phyloP scores from a whole-genome alignment of 2,888 invertebrate species.

The Nyleta sp. region DNA sequence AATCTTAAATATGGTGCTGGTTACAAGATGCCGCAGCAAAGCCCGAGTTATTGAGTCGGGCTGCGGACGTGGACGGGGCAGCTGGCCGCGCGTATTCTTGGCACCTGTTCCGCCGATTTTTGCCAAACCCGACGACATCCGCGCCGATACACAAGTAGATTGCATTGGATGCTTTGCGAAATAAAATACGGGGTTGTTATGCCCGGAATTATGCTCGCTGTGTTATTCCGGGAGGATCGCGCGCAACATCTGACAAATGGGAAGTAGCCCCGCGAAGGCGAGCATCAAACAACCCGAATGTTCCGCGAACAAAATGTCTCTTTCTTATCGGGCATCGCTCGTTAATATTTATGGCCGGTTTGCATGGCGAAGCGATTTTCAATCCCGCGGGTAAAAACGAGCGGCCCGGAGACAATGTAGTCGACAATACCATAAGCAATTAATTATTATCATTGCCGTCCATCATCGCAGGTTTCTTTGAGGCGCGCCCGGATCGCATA shows the following conservation, averaged over 20 bases:
- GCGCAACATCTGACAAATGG: conserved; percentile 58
- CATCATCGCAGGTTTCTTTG: conserved; percentile 45
- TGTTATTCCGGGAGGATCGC: conserved; percentile 47
- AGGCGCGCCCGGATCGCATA: conserved; percentile 13
- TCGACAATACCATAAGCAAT: conserved; percentile 45
- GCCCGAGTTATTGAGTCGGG: conserved; percentile 39
- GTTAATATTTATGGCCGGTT: conserved; percentile 60
- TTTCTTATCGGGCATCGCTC: conserved; percentile 50
- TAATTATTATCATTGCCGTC: conserved; percentile 47
- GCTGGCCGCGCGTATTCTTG: conserved; percentile 56
- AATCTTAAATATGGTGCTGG: conserved; percentile 31
- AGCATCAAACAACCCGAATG: conserved; percentile 51
- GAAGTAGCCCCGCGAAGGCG: conserved; percentile 26
- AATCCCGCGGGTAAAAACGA: conserved; percentile 27
- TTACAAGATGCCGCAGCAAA: conserved; percentile 33
- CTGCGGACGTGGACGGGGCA: conserved; percentile 37
- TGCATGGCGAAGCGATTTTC: conserved; percentile 37
- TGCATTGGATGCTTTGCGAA: conserved; percentile 46
- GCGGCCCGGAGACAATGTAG: conserved; percentile 17
- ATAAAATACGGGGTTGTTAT: conserved; percentile 46
- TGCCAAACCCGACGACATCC: conserved; percentile 60
- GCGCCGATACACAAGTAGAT: conserved; percentile 54
- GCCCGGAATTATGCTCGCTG: conserved; percentile 51
- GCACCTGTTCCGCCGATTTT: conserved; percentile 66
- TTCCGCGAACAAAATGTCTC: conserved; percentile 55